Evolutionary conservation across 2,113 vertebrate species (phyloP).

Genomic region (Gopherus evgoodei): DNA sequence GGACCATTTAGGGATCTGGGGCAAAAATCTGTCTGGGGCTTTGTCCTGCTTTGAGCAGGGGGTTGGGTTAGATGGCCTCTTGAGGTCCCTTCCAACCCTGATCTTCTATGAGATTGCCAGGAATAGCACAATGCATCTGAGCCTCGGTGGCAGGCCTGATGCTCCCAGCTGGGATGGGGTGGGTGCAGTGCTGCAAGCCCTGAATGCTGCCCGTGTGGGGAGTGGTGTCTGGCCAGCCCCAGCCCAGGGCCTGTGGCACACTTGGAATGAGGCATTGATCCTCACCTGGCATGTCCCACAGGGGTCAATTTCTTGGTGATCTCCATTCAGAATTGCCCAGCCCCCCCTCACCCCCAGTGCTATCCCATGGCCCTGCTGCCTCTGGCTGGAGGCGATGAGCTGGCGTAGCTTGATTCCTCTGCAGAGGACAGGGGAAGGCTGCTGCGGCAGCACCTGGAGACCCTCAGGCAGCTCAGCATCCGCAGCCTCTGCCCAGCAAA

Average conservation of each 20-base stretch:
- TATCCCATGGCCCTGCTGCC: background rate
- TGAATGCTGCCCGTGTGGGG: background rate
- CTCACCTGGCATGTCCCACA: background rate
- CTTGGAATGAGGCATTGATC: background rate
- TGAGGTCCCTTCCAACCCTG: no score
- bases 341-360: background rate
- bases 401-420: background rate
- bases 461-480: no score
- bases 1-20: no score
- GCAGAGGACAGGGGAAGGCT: background rate
- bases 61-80: no score
- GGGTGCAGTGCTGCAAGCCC: background rate
- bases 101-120: background rate
- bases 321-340: background rate
- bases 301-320: background rate
- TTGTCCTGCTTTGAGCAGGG: no score
- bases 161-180: background rate
- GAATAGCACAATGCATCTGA: background rate
- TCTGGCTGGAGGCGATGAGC: background rate
- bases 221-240: background rate
- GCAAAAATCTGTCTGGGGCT: no score
- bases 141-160: background rate
- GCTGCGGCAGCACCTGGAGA: background rate
- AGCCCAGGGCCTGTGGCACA: background rate
- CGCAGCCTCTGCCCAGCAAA: background rate